Base-by-base conservation (phyloP, 2,797 vertebrate species). In the Lithobates pipiens region DNA sequence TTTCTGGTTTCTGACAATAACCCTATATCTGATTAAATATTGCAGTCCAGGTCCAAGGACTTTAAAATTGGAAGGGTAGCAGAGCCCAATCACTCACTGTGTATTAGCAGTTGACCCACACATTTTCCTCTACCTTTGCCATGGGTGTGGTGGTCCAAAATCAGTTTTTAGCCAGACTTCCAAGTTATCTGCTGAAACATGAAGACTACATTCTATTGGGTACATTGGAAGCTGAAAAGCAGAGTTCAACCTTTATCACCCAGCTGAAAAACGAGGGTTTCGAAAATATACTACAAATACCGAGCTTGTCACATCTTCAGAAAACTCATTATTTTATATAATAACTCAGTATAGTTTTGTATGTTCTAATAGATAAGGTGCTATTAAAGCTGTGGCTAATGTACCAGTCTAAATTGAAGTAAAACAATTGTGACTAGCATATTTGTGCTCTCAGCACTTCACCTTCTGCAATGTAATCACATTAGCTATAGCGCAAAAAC, bases 401-500 rank as follows among this genome's bases (percentile, higher is more conserved):
- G 84, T 86, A 76, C 61, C 77, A 80, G 71, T 73, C 77, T 80
- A 80, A 77, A 63, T 76, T 74, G 61, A 85, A 57, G 44, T 76
- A 81, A 81, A 57, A 69, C 70, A 81, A 76, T 76, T 76, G 32
- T 61, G 65, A 86, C 71, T 61, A 68, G 65, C 78, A 76, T 75
- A 80, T 80, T 81, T 76, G 65, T 69, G 65, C 42, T 69, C 50
- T 81, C 44, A 27, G 29, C 54, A 44, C 36, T 80, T 80, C 69
- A 80, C 69, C 46, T 44, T 13, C 70, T 78, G 61, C 80, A 84
- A 46, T 80, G 54, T 77, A 88, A 81, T 72, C 18, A 86, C 76
- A 84, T 86, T 85, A 69, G 84, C n/a, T 76, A 86, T 83, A 85
- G 85, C 89, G 70, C 70, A 83, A 85, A 67, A 68, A 65, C 82